A percentile compares a stretch with the other conserved stretches of the same genome.
These are phyloP conservation scores for Labeo calbasu DNA, from an alignment of 2,797 vertebrate species.

Conservation along the genomic window DNA sequence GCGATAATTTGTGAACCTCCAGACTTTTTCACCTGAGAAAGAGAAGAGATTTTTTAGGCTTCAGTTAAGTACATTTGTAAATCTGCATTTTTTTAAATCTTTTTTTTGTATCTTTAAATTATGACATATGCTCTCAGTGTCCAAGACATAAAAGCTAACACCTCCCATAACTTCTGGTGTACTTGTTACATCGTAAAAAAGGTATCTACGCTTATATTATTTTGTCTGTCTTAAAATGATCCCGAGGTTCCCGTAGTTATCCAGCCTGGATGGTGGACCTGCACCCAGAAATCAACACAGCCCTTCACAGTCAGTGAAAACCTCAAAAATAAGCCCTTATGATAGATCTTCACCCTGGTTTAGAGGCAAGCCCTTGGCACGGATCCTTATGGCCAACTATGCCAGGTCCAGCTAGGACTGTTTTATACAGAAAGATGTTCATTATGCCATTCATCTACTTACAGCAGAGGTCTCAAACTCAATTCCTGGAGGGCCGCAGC, in stretches of 20 bases:
- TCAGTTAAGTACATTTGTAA: not conserved
- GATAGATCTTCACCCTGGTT: too few species aligned
- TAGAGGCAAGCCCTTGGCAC: not conserved
- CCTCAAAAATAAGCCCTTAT: too few species aligned
- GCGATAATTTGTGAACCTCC: constrained; percentile 80
- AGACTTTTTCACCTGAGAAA: constrained; percentile 80
- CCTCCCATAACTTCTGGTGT: not conserved
- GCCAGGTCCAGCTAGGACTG: too few species aligned
- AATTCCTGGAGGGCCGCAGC: too few species aligned
- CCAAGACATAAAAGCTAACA: not conserved
- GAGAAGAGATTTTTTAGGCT: not conserved
- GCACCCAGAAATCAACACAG: not conserved
- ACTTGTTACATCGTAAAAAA: not conserved
- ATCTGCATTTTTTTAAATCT: not conserved
- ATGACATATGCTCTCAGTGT: not conserved
- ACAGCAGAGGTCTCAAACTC: too few species aligned
- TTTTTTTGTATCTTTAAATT: not conserved
- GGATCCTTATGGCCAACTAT: not conserved
- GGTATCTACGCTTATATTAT: not conserved
- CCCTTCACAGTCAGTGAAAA: not conserved
- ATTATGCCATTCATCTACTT: too few species aligned
- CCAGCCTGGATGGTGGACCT: not conserved
- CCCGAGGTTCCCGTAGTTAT: not conserved
- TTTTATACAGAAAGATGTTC: too few species aligned
- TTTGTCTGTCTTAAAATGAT: not conserved